Base-by-base conservation (phyloP, 2,888 invertebrate species). In the Orthonychiurus folsomi region DNA sequence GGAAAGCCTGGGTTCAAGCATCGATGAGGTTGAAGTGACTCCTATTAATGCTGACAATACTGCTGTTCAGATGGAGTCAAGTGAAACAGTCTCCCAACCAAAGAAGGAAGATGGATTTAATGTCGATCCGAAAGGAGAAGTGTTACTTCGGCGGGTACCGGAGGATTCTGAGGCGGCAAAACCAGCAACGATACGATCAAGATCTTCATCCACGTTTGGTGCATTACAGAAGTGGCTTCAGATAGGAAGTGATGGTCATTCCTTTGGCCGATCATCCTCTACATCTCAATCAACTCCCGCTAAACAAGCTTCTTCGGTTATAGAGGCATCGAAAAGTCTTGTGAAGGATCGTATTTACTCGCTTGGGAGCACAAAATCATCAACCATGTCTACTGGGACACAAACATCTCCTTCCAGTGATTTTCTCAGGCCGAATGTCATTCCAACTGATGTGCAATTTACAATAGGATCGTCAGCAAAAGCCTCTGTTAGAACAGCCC, bases 391-490 rank as follows among this genome's bases (percentile, higher is more conserved):
- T 75, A 82, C 84, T 12, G 84, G 84, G 52, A 86, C 86, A 1
- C 87, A 86, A 77, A 86, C 86, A 0, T 86, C 86, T 27, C 86
- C 86, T 0, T 85, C 84, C 75, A 74, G 71, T 47, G 65, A 65
- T 28, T 76, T 83, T 84, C 15, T 27, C 2, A 23, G 3, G 2
- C 75, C 81, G 3, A 75, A 77, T 2, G 77, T 80, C 1, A 26
- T 68, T 27, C 65, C 68, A 24, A 77, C 77, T 77, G 78, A 80
- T 73, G 78, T 79, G 15, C 83, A 84, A 73, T 85, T 86, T 75
- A 83, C 81, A 60, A 84, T 85, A 61, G 85, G 85, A 2, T 76
- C 81, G 75, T 78, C 2, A 77, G 80, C 18, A n/a, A 74, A 75
- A 3, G 77, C 76, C 54, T 48, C 54, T 24, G 53, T 48, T 23